A percentile compares a stretch with the other conserved stretches of the same genome.
phyloP scores from a whole-genome alignment of 2,888 invertebrate species.

The Calliphora vomitoria region DNA sequence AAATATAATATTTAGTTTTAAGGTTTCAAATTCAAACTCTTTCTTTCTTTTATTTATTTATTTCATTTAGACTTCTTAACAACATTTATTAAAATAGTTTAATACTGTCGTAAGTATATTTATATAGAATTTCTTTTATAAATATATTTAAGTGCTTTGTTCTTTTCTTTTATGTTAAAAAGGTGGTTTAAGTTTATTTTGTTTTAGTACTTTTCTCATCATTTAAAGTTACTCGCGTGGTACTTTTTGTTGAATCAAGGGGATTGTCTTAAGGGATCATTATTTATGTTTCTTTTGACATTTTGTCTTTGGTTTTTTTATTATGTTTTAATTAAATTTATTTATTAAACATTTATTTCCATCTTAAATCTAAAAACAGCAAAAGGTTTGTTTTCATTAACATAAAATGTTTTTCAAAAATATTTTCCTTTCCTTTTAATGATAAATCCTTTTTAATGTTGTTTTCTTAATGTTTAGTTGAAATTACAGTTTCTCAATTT shows the following conservation, averaged over 20 bases:
- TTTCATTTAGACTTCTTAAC: conserved; percentile 52
- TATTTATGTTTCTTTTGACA: neutral
- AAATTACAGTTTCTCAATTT: conserved; percentile 85
- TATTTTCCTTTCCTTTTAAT: conserved; percentile 50
- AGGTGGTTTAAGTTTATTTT: conserved; percentile 64
- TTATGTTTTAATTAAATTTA: conserved; percentile 11
- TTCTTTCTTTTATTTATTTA: conserved; percentile 22
- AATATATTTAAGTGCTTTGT: conserved; percentile 35
- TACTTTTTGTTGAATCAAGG: conserved; percentile 44
- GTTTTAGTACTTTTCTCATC: conserved; percentile 45
- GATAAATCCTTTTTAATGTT: conserved; percentile 54
- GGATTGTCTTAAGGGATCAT: conserved; percentile 69
- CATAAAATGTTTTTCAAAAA: conserved; percentile 62
- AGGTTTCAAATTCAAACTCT: neutral
- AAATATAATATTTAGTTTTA: conserved; percentile 39
- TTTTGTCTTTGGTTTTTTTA: conserved; percentile 10
- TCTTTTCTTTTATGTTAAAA: conserved; percentile 53
- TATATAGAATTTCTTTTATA: conserved; percentile 26
- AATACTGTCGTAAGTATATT: conserved; percentile 54
- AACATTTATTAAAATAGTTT: conserved; percentile 61
- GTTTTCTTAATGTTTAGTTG: conserved; percentile 79
- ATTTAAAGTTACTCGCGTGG: neutral
- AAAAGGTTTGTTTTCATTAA: conserved; percentile 50
- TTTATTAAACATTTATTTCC: conserved; percentile 15
- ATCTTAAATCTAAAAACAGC: conserved; percentile 58